phyloP scores from a whole-genome alignment of 2,113 vertebrate species.

The Stomatorhinus ivindoensis region DNA sequence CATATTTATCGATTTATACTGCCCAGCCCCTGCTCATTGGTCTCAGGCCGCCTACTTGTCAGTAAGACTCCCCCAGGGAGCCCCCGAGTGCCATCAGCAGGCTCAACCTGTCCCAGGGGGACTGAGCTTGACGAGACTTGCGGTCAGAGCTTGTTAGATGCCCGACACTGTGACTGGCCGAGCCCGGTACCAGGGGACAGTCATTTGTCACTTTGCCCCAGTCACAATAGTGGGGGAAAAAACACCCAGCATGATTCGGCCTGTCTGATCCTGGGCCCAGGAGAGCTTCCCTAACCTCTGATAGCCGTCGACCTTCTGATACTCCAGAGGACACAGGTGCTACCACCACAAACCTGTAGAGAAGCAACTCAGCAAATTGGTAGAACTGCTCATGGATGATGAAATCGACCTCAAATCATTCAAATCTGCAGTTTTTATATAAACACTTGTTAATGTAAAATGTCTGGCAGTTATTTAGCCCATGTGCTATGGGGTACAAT shows the following conservation, averaged over 20 bases:
- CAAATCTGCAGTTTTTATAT: neutral
- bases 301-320: neutral
- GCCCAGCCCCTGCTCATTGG: neutral
- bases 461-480: neutral
- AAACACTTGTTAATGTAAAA: neutral
- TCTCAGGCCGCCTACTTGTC: constrained; percentile 1
- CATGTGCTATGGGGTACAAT: neutral
- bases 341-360: neutral
- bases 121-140: neutral
- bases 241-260: neutral
- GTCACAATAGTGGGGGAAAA: neutral
- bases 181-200: neutral
- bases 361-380: neutral
- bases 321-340: neutral
- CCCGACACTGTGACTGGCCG: neutral
- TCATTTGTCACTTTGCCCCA: neutral
- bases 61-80: constrained; percentile 1
- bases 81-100: neutral
- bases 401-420: neutral
- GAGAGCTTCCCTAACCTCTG: neutral
- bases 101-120: neutral
- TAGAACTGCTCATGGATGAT: neutral
- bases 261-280: neutral
- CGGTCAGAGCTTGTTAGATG: neutral
- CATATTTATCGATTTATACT: neutral